Evolutionary conservation across 2,797 vertebrate genomes (phyloP), one percentile per base, ranked within the genome.

Genomic region (Brotula barbata): DNA sequence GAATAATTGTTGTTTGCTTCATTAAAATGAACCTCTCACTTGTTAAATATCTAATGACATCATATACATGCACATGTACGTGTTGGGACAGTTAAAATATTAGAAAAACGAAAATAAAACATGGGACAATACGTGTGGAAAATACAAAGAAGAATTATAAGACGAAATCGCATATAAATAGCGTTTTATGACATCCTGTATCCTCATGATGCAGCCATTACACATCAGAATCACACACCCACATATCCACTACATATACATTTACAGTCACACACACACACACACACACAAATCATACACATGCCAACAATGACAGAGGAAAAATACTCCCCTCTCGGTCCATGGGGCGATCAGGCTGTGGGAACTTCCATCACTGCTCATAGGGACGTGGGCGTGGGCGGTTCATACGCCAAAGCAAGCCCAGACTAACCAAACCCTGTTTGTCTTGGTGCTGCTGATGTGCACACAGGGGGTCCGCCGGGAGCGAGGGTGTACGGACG

Each of bases 311-410:
- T 53, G 44, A 61, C 25, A 69, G 41, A 51, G 51, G 68, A 68
- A 63, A 47, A 34, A 19, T 8, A 12, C 4, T 53, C n/a, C 64
- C 33, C 52, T 64, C 43, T 47, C 17, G 47, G 33, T 77, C 73
- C 58, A 55, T 15, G 28, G 31, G 57, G 42, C 14, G 1, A 46
- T n/a, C 20, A 41, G 49, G 73, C 52, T 84, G 73, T 82, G 81
- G 80, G 76, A 84, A 86, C 37, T 62, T 82, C 64, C 58, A 49
- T 76, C 58, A 20, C 58, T 51, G 60, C 71, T 78, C 77, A 63
- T 44, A 40, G 73, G 77, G 83, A 79, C 77, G 22, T 58, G 44
- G 37, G 68, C 47, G 85, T 86, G 76, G 80, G 81, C 22, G 78
- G 56, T 42, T 46, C 50, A 75, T 1, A 21, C 73, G 70, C 66